Evolutionary conservation across 2,888 invertebrate genomes (phyloP).

Genomic region (Euphydryas editha): DNA sequence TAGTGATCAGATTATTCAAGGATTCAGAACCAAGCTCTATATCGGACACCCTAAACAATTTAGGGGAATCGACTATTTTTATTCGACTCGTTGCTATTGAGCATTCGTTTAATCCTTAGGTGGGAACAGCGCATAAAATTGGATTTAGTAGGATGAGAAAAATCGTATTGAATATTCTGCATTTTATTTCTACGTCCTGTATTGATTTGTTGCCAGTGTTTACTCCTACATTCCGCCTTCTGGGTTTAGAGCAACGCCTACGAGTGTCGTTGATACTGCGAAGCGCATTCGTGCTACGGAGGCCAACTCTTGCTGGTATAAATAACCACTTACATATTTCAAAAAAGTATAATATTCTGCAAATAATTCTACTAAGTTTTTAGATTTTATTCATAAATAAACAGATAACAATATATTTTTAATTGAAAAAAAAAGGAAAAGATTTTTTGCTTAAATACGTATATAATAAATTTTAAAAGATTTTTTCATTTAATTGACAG

Average conservation of each 20-base stretch:
- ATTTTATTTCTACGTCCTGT: constrained; percentile 25
- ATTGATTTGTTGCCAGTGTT: constrained; percentile 25
- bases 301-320: not conserved
- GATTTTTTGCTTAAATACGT: too few relatives aligned
- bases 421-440: too few relatives aligned
- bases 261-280: constrained; percentile 11
- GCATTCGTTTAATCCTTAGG: constrained; percentile 31
- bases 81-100: constrained; percentile 29
- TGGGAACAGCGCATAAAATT: constrained; percentile 34
- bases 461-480: too few relatives aligned
- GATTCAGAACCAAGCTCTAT: constrained; percentile 25
- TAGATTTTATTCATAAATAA: too few relatives aligned
- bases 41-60: constrained; percentile 29
- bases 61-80: constrained; percentile 28
- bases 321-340: not conserved
- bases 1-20: constrained; percentile 14
- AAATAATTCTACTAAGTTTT: not conserved
- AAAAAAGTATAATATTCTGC: not conserved
- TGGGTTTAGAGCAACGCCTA: constrained; percentile 21
- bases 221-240: constrained; percentile 12
- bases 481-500: too few relatives aligned
- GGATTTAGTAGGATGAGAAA: constrained; percentile 30
- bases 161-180: constrained; percentile 13
- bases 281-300: constrained; percentile 8
- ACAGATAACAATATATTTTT: too few relatives aligned